phyloP scores from a whole-genome alignment of 2,797 vertebrate genomes.

The Poecilia gillii region DNA sequence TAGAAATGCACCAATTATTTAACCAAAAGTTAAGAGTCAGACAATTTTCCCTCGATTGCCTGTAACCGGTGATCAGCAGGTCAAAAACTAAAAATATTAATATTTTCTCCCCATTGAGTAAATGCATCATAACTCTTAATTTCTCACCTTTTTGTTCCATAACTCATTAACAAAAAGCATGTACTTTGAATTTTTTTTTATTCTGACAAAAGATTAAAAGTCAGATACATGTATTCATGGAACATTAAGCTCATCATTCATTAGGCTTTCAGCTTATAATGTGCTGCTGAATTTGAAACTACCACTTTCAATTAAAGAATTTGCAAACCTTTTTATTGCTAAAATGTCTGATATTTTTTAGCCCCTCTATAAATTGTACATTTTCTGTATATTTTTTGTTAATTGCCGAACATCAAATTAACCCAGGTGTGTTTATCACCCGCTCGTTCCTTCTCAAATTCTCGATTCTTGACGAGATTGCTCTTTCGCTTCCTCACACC shows the following conservation, averaged over 20 bases:
- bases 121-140: background rate
- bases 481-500: conserved; percentile 29
- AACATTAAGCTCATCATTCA: background rate
- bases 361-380: background rate
- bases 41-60: background rate
- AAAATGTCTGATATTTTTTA: background rate
- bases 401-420: conserved; percentile 27
- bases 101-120: background rate
- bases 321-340: background rate
- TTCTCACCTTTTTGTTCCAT: background rate
- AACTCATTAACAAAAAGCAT: background rate
- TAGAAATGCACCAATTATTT: background rate
- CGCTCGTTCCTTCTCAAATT: conserved; percentile 35
- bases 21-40: background rate
- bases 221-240: background rate
- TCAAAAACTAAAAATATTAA: no score
- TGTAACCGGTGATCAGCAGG: background rate
- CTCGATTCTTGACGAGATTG: conserved; percentile 20
- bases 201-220: background rate
- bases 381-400: conserved; percentile 37
- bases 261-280: background rate
- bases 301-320: background rate
- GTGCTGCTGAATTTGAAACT: background rate
- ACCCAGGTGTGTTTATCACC: conserved; percentile 26
- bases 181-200: background rate